Evolutionary conservation across 2,797 vertebrate genomes (phyloP).

Genomic region (Denticeps clupeoides): DNA sequence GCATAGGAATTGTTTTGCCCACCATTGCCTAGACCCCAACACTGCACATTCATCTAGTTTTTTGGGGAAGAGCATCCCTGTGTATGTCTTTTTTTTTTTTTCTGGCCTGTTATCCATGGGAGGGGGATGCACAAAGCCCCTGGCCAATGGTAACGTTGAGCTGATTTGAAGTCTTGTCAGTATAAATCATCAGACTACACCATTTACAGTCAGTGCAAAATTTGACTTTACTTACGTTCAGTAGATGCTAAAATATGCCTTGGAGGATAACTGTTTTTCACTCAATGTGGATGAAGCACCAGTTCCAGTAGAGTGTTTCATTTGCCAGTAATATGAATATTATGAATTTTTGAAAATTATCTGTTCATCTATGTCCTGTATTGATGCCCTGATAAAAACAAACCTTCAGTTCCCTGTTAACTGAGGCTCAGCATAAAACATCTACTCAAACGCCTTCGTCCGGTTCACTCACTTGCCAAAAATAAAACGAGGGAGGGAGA

Average conservation of each 20-base stretch:
- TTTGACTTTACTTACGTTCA: no score
- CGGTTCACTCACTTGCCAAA: no score
- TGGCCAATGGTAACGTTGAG: constrained; percentile 40
- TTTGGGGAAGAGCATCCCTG: constrained; percentile 8
- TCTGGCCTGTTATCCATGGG: constrained; percentile 25
- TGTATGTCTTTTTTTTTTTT: constrained; percentile 27
- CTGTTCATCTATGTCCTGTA: no score
- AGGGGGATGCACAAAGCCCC: constrained; percentile 29
- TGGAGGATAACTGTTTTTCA: no score
- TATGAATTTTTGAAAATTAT: no score
- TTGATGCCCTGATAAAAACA: background rate
- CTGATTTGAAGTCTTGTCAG: constrained; percentile 56
- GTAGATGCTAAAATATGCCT: no score
- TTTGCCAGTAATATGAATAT: no score
- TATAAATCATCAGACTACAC: constrained; percentile 48
- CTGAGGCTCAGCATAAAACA: background rate
- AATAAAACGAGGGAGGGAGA: no score
- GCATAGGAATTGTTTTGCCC: no score
- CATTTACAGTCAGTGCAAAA: constrained; percentile 27
- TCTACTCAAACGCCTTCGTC: background rate
- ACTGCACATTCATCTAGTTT: background rate
- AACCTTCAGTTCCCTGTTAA: background rate
- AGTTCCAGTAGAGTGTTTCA: background rate
- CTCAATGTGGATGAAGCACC: background rate
- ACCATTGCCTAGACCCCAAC: no score